phyloP scores from a whole-genome alignment of 2,888 invertebrate genomes.

The Philonicus albiceps region DNA sequence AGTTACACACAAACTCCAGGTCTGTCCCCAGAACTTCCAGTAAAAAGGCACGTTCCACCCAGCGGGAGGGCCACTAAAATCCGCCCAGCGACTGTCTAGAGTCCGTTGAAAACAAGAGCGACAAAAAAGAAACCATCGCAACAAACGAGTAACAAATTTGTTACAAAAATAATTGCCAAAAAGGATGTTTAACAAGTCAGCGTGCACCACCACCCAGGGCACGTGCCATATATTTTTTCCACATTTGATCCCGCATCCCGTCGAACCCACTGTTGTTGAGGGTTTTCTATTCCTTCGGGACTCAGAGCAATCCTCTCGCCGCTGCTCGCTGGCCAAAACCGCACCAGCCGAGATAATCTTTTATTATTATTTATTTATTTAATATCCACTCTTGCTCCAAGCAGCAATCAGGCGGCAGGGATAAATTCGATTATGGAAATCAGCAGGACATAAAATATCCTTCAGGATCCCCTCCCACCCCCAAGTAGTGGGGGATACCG shows the following conservation, averaged over 20 bases:
- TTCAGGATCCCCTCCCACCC: not conserved
- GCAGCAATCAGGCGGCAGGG: conserved; percentile 14
- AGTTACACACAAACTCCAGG: not conserved
- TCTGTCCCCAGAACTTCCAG: not conserved
- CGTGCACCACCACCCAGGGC: conserved; percentile 13
- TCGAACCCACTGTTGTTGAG: not conserved
- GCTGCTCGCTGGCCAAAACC: not conserved
- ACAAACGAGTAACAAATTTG: conserved; percentile 26
- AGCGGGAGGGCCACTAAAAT: conserved; percentile 30
- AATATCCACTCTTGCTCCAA: conserved; percentile 7
- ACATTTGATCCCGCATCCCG: not conserved
- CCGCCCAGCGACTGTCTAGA: not conserved
- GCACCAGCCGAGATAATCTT: not conserved
- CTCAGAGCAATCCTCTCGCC: not conserved
- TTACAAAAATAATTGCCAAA: conserved; percentile 46
- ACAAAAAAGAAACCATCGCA: not conserved
- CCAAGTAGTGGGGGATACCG: not conserved
- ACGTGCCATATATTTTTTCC: conserved; percentile 44
- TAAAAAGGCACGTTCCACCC: conserved; percentile 46
- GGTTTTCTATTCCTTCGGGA: not conserved
- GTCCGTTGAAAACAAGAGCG: not conserved
- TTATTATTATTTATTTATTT: conserved; percentile 32
- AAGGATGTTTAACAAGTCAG: conserved; percentile 45
- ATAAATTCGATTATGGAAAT: conserved; percentile 49
- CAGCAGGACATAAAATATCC: conserved; percentile 49